Evolutionary conservation across 53 echinoderm and acorn worm species (phyloP), one percentile per base, ranked within the genome.

Genomic region (Temnopleurus reevesii): DNA sequence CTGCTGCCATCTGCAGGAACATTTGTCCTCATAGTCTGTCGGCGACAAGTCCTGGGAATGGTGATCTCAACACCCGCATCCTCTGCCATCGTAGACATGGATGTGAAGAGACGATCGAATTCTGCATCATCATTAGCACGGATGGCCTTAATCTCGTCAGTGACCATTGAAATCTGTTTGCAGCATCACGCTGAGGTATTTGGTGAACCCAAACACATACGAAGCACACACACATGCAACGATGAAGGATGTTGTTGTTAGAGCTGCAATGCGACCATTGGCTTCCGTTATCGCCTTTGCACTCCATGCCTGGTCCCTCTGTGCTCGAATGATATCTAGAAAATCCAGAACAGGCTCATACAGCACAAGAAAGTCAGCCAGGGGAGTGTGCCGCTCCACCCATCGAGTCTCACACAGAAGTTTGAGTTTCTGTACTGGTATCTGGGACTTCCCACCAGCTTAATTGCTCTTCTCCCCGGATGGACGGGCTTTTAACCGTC

Each of bases 131-230:
- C 86, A 41, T 87, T 45, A n/a, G 60, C 66, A 45, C 63, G 34
- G 64, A 87, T 43, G 41, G 61, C 64, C 46, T 43, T 63, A 13
- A 64, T 60, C 64, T 87, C 65, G 38, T 87, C 64, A 51, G 38
- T 87, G 44, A 87, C 87, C 13, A 61, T 63, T 31, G 33, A 38
- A n/a, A 87, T 63, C 17, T 61, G 87, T 38, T 87, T 64, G 64
- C 63, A 64, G 44, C 55, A n/a, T n/a, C n/a, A n/a, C 55, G 13
- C 53, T 83, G 2, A 54, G 57, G 57, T 5, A 57, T 56, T 85
- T 59, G 31, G 86, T 58, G 41, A 58, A 85, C 23, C 85, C 85
- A 85, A 85, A 85, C 24, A 85, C 12, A 56, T 85, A 85, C 21
- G 57, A 29, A 23, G 31, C 57, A 31, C 26, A 35, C 58, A 29